phyloP scores from a whole-genome alignment of 2,113 vertebrate species.

The Hucho hucho region DNA sequence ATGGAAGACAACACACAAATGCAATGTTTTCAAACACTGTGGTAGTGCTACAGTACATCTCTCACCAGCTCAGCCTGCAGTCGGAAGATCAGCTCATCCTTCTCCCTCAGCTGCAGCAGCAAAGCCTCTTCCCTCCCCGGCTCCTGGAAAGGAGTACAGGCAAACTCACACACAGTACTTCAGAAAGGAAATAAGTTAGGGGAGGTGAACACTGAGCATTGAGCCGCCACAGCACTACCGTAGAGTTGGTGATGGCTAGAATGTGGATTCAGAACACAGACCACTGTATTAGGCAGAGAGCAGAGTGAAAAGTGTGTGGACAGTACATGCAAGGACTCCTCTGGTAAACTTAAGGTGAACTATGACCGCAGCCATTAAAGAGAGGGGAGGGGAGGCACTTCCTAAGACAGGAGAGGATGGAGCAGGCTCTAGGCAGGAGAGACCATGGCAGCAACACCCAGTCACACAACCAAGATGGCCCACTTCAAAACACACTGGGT shows the following conservation, averaged over 20 bases:
- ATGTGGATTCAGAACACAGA: too few species aligned
- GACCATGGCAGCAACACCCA: neutral
- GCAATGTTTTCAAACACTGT: neutral
- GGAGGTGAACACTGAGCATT: neutral
- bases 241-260: too few species aligned
- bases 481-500: too few species aligned
- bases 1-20: too few species aligned
- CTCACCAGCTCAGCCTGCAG: slow-evolving; percentile 94
- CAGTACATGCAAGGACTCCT: too few species aligned
- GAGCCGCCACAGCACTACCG: too few species aligned
- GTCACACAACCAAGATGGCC: too few species aligned
- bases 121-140: slow-evolving; percentile 88
- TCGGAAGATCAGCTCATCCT: slow-evolving; percentile 87
- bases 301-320: too few species aligned
- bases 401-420: too few species aligned
- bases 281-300: too few species aligned
- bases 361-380: slow-evolving; percentile 37
- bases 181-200: neutral
- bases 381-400: neutral
- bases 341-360: too few species aligned
- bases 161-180: neutral
- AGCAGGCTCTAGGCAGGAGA: neutral
- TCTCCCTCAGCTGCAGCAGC: slow-evolving; percentile 89
- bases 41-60: slow-evolving; percentile 13
- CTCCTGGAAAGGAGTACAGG: slow-evolving; percentile 81